These are phyloP conservation scores for Dipodomys merriami DNA, from an alignment of 2,113 vertebrate genomes.

Conservation along the genomic window DNA sequence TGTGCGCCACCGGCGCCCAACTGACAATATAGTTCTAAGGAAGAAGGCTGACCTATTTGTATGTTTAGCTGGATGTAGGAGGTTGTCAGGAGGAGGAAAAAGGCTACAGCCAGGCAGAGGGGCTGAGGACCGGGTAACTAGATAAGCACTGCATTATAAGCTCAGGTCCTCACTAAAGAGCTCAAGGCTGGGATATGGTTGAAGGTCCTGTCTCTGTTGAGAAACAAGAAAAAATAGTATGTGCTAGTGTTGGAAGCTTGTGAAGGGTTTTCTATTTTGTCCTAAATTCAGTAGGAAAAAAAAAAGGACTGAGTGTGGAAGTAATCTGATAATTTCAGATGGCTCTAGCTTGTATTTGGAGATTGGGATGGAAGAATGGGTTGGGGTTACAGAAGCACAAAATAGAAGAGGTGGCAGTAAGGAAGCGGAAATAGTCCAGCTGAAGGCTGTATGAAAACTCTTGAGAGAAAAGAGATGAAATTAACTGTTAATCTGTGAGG, in stretches of 20 bases:
- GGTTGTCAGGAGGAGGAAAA: conserved; percentile 5
- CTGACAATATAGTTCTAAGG: conserved; percentile 22
- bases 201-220: not conserved
- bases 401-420: not conserved
- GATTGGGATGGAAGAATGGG: not conserved
- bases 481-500: not conserved
- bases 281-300: not conserved
- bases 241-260: not conserved
- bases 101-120: not conserved
- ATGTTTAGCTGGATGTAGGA: not conserved
- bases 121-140: not conserved
- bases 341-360: not conserved
- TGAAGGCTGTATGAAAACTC: not conserved
- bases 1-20: no score
- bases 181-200: not conserved
- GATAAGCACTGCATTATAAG: not conserved
- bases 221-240: not conserved
- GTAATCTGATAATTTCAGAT: not conserved
- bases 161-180: not conserved
- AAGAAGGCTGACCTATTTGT: not conserved
- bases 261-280: not conserved
- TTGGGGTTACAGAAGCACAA: not conserved
- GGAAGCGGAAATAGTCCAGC: not conserved
- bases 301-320: not conserved
- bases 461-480: not conserved